phyloP scores from a whole-genome alignment of 2,797 vertebrate species.

The Gobio occitaniae region DNA sequence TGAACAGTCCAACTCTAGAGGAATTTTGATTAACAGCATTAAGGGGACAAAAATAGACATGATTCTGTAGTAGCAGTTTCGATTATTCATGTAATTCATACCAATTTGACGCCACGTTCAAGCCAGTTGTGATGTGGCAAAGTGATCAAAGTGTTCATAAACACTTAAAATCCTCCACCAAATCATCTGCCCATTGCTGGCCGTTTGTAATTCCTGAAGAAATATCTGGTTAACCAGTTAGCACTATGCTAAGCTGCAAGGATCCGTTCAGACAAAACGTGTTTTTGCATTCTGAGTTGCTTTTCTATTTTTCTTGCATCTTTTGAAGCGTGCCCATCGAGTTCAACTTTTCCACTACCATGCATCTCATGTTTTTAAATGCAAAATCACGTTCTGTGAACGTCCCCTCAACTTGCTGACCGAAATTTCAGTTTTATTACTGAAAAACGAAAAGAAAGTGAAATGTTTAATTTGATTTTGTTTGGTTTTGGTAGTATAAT shows the following conservation, averaged over 20 bases:
- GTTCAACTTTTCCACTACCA: not conserved
- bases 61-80: not conserved
- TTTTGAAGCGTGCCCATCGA: not conserved
- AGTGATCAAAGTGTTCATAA: not conserved
- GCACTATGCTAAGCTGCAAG: not conserved
- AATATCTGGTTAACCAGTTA: not conserved
- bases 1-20: not conserved
- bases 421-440: not conserved
- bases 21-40: constrained; percentile 48
- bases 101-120: not conserved
- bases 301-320: not conserved
- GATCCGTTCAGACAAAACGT: not conserved
- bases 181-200: not conserved
- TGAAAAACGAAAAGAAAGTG: not conserved
- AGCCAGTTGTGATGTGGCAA: not conserved
- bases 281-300: not conserved
- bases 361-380: not conserved
- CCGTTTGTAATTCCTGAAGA: not conserved
- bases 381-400: not conserved
- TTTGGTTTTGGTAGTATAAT: not conserved
- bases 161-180: not conserved
- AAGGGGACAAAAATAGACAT: constrained; percentile 1
- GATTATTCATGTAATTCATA: not conserved
- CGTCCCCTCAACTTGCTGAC: not conserved
- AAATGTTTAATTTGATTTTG: not conserved